phyloP scores from a whole-genome alignment of 2,797 vertebrate genomes.

The Aphelocoma californica region DNA sequence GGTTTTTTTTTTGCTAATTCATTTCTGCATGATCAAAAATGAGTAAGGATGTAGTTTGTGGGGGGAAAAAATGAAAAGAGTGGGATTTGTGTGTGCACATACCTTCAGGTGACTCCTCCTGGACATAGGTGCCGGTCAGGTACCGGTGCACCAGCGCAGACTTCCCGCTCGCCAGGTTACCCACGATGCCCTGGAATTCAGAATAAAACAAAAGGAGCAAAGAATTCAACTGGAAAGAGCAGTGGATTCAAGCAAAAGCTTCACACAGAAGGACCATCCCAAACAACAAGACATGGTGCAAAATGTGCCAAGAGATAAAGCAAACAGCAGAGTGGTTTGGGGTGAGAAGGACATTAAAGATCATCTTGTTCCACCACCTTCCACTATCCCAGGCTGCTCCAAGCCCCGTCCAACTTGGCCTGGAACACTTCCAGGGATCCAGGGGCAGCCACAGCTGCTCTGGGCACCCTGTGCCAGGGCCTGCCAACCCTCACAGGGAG shows the following conservation, averaged over 20 bases:
- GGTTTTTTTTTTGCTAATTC: not conserved
- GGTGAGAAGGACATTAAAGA: not conserved
- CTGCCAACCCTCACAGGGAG: not conserved
- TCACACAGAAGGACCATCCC: not conserved
- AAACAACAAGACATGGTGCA: fast-evolving
- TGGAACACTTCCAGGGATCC: not conserved
- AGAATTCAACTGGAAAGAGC: not conserved
- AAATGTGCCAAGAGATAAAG: fast-evolving
- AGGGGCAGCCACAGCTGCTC: not conserved
- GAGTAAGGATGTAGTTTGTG: not conserved
- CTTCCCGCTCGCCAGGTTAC: slow-evolving; percentile 95
- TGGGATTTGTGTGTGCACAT: not conserved
- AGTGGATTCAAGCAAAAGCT: fast-evolving
- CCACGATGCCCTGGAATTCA: slow-evolving; percentile 89
- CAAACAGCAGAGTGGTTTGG: fast-evolving
- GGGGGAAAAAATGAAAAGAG: fast-evolving
- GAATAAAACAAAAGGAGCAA: not conserved
- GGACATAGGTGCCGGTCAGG: slow-evolving; percentile 94
- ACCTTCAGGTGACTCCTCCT: slow-evolving; percentile 98
- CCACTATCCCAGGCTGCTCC: fast-evolving
- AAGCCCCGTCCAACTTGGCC: fast-evolving
- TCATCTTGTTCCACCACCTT: not conserved
- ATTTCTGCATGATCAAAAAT: not conserved
- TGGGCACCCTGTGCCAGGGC: not conserved
- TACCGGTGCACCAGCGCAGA: slow-evolving; percentile 95